phyloP scores from a whole-genome alignment of 2,888 invertebrate species.

The Archips crataeganus region DNA sequence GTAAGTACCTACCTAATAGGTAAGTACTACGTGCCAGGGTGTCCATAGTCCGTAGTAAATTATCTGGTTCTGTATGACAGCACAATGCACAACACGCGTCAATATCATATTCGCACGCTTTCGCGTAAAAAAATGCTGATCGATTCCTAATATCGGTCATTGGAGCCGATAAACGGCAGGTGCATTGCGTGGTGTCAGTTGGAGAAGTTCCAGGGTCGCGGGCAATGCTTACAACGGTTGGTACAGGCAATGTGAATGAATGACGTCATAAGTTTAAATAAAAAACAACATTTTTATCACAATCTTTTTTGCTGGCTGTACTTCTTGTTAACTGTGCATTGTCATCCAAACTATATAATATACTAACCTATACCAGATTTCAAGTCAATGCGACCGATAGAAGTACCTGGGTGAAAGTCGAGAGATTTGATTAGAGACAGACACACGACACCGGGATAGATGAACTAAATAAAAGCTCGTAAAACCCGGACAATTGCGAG shows the following conservation, averaged over 20 bases:
- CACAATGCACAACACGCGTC: constrained; percentile 17
- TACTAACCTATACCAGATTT: too few species aligned
- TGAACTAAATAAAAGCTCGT: too few species aligned
- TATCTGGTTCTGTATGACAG: constrained; percentile 3
- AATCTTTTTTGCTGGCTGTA: too few species aligned
- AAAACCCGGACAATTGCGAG: too few species aligned
- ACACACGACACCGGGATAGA: too few species aligned
- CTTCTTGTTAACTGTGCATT: too few species aligned
- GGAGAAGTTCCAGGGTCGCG: not conserved
- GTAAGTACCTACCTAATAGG: not conserved
- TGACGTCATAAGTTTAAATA: not conserved
- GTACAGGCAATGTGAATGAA: not conserved
- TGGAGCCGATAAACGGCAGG: constrained; percentile 22
- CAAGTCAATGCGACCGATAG: too few species aligned
- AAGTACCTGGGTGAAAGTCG: too few species aligned
- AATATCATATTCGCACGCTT: constrained; percentile 27
- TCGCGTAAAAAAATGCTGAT: constrained; percentile 33
- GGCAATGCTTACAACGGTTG: not conserved
- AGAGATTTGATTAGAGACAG: too few species aligned
- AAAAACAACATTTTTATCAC: not conserved
- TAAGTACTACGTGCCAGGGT: not conserved
- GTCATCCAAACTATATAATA: too few species aligned
- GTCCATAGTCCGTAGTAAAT: not conserved
- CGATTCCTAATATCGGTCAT: constrained; percentile 25
- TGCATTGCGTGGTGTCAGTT: constrained; percentile 13